Evolutionary conservation across 2,888 invertebrate species (phyloP).

Genomic region (Ganaspis brasiliensis): DNA sequence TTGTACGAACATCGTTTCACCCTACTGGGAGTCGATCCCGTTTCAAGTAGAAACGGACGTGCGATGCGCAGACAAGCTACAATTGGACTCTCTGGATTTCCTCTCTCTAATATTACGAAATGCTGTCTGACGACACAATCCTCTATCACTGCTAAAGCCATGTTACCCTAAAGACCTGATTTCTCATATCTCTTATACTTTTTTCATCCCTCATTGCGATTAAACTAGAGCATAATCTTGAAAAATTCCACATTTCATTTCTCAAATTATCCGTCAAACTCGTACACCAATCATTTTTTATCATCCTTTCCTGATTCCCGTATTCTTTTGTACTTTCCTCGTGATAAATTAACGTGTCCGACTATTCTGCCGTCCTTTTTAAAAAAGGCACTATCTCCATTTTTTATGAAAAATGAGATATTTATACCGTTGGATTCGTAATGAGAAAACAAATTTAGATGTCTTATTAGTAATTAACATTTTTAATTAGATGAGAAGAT

Average conservation of each 20-base stretch:
- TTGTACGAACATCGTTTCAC: conserved; percentile 22
- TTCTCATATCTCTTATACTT: not conserved
- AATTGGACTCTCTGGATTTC: conserved; percentile 21
- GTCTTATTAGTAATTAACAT: too few relatives aligned
- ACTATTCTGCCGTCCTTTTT: too few relatives aligned
- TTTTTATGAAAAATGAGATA: too few relatives aligned
- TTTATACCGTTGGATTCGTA: too few relatives aligned
- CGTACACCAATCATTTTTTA: too few relatives aligned
- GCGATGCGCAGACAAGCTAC: conserved; percentile 10
- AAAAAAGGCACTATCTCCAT: too few relatives aligned
- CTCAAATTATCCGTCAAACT: too few relatives aligned
- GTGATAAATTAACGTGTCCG: conserved; percentile 20
- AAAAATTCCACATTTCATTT: not conserved
- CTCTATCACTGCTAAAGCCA: not conserved
- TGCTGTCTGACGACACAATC: not conserved
- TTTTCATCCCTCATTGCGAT: too few relatives aligned
- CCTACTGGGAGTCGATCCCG: conserved; percentile 26
- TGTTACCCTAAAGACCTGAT: not conserved
- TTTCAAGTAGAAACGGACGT: conserved; percentile 21
- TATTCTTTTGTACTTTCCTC: not conserved
- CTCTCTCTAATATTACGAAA: conserved; percentile 18
- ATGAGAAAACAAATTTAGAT: too few relatives aligned
- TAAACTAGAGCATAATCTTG: too few relatives aligned
- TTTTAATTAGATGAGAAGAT: too few relatives aligned
- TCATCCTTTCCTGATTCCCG: not conserved